Conservation (phyloP, 92 coral and sea anemone species). For the Umimayanthus chanpuru region DNA sequence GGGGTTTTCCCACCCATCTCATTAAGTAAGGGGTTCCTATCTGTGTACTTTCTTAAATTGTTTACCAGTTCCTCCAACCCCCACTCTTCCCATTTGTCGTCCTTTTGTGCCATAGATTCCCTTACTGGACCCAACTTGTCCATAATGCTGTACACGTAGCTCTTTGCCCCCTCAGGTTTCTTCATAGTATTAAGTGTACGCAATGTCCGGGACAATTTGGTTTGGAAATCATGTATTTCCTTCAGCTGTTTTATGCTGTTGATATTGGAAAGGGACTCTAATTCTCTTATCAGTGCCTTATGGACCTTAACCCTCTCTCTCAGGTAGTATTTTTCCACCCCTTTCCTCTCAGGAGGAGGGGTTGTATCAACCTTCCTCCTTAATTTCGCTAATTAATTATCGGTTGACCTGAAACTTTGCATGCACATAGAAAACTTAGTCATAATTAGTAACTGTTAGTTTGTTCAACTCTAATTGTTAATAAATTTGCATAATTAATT, state of each 20-base stretch:
- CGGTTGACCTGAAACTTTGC: too few species aligned
- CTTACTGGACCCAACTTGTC: slow-evolving; percentile 54
- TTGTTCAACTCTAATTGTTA: too few species aligned
- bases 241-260: slow-evolving; percentile 37
- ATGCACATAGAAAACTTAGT: too few species aligned
- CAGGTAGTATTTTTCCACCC: too few species aligned
- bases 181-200: slow-evolving; percentile 54
- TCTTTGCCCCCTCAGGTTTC: slow-evolving; percentile 44
- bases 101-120: slow-evolving; percentile 49
- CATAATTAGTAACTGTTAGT: too few species aligned
- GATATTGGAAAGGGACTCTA: slow-evolving; percentile 53
- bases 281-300: slow-evolving; percentile 58
- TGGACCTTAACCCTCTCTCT: too few species aligned
- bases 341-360: too few species aligned
- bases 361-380: too few species aligned
- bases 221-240: slow-evolving; percentile 59
- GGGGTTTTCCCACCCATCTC: too few species aligned
- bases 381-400: too few species aligned
- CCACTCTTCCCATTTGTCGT: slow-evolving; percentile 69
- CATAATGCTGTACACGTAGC: slow-evolving; percentile 49
- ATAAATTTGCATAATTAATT: too few species aligned
- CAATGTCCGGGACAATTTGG: slow-evolving; percentile 57
- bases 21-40: slow-evolving; percentile 40
- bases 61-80: slow-evolving; percentile 55
- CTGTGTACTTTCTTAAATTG: slow-evolving; percentile 57